These are phyloP conservation scores for Dasyornis broadbenti DNA, from an alignment of 2,113 vertebrate genomes.

Conservation along the genomic window DNA sequence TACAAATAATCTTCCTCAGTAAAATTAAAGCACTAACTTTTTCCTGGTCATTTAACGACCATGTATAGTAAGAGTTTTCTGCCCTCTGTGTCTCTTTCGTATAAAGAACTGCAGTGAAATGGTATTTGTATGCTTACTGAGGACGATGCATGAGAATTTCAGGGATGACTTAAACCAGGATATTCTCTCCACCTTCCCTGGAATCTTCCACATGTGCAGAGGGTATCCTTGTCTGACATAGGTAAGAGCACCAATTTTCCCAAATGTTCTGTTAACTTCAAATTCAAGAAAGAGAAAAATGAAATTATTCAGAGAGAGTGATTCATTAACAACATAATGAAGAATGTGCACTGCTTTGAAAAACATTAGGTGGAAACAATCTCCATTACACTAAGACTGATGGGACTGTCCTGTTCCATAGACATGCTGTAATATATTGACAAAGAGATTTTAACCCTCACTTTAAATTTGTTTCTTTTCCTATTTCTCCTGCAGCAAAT, in stretches of 20 bases:
- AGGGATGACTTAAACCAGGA: background rate
- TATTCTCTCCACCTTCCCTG: background rate
- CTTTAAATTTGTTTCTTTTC: background rate
- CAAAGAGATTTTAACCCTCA: background rate
- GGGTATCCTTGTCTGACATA: background rate
- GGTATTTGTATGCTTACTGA: background rate
- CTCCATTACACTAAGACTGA: background rate
- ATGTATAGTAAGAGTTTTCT: background rate
- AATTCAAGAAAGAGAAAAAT: background rate
- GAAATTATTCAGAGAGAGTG: background rate
- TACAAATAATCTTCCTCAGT: background rate
- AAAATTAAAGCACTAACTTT: background rate
- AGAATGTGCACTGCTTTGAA: background rate
- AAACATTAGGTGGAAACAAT: background rate
- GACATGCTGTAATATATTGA: background rate
- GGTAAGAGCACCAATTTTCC: background rate
- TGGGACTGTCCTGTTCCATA: background rate
- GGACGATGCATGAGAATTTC: background rate
- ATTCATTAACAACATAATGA: background rate
- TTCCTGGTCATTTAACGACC: background rate
- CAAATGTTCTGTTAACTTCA: background rate
- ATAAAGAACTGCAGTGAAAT: background rate
- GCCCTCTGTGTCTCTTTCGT: background rate
- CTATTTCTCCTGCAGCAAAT: background rate
- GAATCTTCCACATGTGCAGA: background rate